Conservation (phyloP, 2,113 vertebrate genomes). For the Todiramphus chloris region DNA sequence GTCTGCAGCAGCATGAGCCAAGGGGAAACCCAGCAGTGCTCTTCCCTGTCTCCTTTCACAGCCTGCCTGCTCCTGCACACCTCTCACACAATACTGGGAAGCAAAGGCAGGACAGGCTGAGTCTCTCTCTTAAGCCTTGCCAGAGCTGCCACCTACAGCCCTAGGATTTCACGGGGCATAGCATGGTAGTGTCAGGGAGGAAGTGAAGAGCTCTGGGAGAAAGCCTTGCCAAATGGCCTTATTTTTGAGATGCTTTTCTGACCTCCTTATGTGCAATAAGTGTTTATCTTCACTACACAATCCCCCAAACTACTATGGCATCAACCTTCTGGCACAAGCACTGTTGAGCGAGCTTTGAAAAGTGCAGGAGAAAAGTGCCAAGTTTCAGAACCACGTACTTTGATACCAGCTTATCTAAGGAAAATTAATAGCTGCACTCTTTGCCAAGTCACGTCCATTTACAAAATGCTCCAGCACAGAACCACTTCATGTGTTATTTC, state of each 20-base stretch:
- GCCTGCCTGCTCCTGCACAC: neutral
- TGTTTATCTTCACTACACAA: constrained; percentile 12
- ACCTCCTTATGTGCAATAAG: neutral
- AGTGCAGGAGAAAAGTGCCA: neutral
- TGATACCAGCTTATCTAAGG: neutral
- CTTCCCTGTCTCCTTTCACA: neutral
- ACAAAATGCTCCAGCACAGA: neutral
- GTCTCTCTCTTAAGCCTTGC: neutral
- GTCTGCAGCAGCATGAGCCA: accelerated
- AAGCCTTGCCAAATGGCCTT: neutral
- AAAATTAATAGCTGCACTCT: neutral
- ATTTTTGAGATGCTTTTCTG: neutral
- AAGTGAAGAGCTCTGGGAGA: neutral
- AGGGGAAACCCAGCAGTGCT: accelerated
- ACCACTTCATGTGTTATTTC: neutral
- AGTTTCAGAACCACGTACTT: neutral
- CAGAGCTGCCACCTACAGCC: neutral
- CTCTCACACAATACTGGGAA: accelerated
- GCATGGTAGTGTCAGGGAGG: neutral
- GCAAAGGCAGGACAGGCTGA: neutral
- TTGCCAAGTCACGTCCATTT: constrained; percentile 11
- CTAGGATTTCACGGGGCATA: neutral
- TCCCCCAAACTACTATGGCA: neutral
- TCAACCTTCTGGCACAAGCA: neutral
- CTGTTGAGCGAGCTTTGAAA: neutral